Evolutionary conservation across 2,113 vertebrate species (phyloP), one percentile per base, ranked within the genome.

Genomic region (Leptobrachium ailaonicum): DNA sequence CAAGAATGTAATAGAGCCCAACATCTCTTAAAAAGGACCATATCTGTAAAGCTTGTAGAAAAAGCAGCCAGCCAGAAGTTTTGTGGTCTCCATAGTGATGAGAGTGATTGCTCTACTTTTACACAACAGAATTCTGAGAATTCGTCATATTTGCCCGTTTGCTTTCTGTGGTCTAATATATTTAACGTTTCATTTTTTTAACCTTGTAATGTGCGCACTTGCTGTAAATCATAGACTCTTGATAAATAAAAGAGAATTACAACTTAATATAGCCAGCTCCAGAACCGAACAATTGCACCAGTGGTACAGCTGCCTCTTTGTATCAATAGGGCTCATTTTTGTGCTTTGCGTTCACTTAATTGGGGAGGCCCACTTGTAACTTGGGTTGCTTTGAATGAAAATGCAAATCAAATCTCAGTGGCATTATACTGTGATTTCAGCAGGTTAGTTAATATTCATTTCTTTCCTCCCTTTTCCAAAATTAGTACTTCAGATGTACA

Each of bases 281-380:
- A 20, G 10, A 4, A 32, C 62, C 20, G 20, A 20, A 64, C n/a
- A 64, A 64, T 2, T 6, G n/a, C 20, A 64, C n/a, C 32, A 64
- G 62, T 6, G n/a, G 40, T 64, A 64, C 62, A 64, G 62, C 62
- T 64, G 56, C 62, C 4, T 64, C 62, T 64, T 64, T 64, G 14
- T 64, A 40, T 64, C 62, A 64, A 5, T 64, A 64, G 40, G 32
- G 2, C 32, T 8, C 10, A 40, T 20, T 64, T 64, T 64, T 20
- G 14, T 64, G 2, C 13, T 64, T 64, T 60, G 2, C 56, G 13
- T 58, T 58, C 10, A 4, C 13, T 12, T 64, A 64, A 64, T 64
- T 64, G 62, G 62, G 4, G 14, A 32, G 62, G 4, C 32, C 20
- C 62, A 64, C 1, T 64, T 9, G 62, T 64, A 64, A 64, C 20